Conservation (phyloP, 1,140 invertebrate genomes). For the Papilio polytes region DNA sequence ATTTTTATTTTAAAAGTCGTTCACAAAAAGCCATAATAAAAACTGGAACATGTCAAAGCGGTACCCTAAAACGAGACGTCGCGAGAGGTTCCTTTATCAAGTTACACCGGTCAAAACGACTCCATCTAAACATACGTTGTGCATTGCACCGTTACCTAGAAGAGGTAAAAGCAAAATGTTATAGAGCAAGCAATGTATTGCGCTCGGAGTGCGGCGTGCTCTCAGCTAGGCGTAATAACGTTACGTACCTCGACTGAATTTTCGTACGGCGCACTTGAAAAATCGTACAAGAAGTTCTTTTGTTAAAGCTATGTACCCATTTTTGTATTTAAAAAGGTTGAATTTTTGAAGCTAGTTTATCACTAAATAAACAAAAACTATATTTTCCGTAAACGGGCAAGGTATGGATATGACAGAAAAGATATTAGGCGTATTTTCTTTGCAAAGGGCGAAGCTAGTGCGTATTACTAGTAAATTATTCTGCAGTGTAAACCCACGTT, state of each 20-base stretch:
- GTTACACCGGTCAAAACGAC: conserved; percentile 69
- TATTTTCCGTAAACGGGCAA: conserved; percentile 2
- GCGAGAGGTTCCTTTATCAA: conserved; percentile 76
- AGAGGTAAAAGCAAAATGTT: conserved; percentile 58
- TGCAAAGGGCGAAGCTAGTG: too few species aligned
- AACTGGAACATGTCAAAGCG: conserved; percentile 43
- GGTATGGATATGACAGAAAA: background rate
- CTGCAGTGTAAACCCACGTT: background rate
- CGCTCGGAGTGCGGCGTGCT: conserved; percentile 55
- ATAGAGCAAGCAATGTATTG: conserved; percentile 62
- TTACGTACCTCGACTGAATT: conserved; percentile 66
- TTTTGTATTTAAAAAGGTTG: conserved; percentile 51
- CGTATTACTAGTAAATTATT: too few species aligned
- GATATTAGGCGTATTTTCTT: too few species aligned
- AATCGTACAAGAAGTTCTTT: conserved; percentile 64
- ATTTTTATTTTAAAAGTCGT: conserved; percentile 41
- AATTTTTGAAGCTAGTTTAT: conserved; percentile 40
- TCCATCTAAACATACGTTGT: conserved; percentile 57
- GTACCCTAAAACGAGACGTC: conserved; percentile 59
- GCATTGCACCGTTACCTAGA: conserved; percentile 61
- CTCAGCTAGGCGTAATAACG: conserved; percentile 63
- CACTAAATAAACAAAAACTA: background rate
- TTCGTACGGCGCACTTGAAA: conserved; percentile 68
- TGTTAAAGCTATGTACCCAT: conserved; percentile 52
- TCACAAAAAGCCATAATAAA: conserved; percentile 31